These are phyloP conservation scores for Mionectes olivaceus DNA, from an alignment of 2,797 vertebrate species.

Conservation along the genomic window DNA sequence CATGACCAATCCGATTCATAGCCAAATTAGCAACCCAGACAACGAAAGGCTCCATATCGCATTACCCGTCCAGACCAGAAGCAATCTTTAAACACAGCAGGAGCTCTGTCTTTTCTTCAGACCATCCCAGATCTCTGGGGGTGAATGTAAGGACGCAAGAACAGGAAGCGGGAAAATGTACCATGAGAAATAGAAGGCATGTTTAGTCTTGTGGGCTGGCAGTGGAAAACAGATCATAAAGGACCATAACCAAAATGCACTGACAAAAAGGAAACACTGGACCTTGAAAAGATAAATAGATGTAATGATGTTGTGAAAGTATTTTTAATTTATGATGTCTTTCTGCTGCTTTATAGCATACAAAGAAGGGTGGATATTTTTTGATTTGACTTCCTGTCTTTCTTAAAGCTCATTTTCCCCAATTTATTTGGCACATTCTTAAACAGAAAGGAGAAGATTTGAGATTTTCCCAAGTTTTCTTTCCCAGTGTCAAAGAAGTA, in stretches of 20 bases:
- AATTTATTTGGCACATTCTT: not conserved
- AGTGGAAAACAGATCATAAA: not conserved
- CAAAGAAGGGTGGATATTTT: not conserved
- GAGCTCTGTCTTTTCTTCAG: not conserved
- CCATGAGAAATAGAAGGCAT: not conserved
- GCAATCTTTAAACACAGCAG: not conserved
- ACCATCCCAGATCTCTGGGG: not conserved
- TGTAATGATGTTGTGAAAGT: not conserved
- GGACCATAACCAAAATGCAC: not conserved
- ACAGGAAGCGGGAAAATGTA: constrained; percentile 7
- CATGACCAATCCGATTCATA: not conserved
- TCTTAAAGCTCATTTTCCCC: not conserved
- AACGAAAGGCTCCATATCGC: not conserved
- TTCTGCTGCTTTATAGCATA: not conserved
- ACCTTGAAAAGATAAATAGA: constrained; percentile 2
- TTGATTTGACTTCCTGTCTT: not conserved
- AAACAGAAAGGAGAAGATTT: not conserved
- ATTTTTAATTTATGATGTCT: not conserved
- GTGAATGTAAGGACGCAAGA: not conserved
- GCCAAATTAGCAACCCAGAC: not conserved
- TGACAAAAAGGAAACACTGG: not conserved
- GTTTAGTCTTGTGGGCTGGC: constrained; percentile 2
- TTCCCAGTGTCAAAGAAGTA: not conserved
- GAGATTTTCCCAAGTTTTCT: not conserved
- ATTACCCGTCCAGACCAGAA: not conserved